phyloP scores from a whole-genome alignment of 2,113 vertebrate species.

The Thunnus thynnus region DNA sequence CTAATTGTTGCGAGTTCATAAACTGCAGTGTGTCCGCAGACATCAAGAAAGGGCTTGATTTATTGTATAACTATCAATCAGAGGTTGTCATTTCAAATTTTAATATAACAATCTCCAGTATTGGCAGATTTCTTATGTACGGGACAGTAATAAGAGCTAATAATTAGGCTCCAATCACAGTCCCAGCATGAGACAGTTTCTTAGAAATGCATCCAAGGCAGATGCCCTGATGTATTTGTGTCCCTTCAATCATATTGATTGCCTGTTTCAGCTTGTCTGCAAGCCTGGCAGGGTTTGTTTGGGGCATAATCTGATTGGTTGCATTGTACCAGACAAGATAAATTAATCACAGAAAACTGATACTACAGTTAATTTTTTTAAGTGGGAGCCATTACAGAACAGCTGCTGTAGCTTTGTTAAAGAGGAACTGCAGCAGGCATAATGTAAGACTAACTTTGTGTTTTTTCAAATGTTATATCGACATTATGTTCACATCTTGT shows the following conservation, averaged over 20 bases:
- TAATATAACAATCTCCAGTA: conserved; percentile 14
- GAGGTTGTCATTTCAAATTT: conserved; percentile 24
- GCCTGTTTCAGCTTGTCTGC: conserved; percentile 45
- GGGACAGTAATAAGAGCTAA: conserved; percentile 35
- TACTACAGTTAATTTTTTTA: conserved; percentile 32
- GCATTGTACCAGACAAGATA: conserved; percentile 59
- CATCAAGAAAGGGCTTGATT: conserved; percentile 1
- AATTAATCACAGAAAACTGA: conserved; percentile 57
- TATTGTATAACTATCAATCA: conserved; percentile 26
- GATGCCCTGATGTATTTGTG: conserved; percentile 49
- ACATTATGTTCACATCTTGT: background rate
- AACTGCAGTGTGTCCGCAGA: conserved; percentile 37
- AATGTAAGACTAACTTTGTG: background rate
- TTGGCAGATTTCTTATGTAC: conserved; percentile 27
- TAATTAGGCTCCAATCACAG: conserved; percentile 44
- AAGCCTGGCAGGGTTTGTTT: conserved; percentile 28
- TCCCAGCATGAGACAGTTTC: conserved; percentile 47
- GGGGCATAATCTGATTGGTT: conserved; percentile 61
- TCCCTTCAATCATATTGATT: conserved; percentile 63
- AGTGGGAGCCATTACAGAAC: conserved; percentile 30
- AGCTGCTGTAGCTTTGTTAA: conserved; percentile 4
- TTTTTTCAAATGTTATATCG: background rate
- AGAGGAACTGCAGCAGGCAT: conserved; percentile 16
- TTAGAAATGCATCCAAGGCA: conserved; percentile 44
- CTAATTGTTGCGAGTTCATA: conserved; percentile 50